Evolutionary conservation across 2,888 invertebrate genomes (phyloP), one percentile per base, ranked within the genome.

Genomic region (Spilosoma lubricipeda): DNA sequence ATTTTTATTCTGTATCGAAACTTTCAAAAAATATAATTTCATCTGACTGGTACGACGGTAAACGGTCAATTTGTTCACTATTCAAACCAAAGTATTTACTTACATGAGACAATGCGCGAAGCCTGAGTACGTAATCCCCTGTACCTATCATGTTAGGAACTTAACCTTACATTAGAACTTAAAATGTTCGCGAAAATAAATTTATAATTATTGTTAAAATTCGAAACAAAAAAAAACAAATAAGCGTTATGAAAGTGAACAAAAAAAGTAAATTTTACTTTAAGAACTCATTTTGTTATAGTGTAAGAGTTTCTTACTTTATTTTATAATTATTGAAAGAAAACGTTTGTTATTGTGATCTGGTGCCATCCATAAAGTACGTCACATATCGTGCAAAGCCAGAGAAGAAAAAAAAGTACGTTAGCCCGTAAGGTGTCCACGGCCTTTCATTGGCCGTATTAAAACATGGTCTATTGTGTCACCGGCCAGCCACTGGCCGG

Each of bases 211-310:
- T 87, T 86, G 88, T 72, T 78, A 92, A 92, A 88, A 88, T 86
- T 85, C 75, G 83, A 91, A 92, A 56, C 9, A 63, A 59, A 93
- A 93, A 93, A 90, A 93, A 90, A 88, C 68, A 84, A 76, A 90
- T 89, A 93, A 89, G 82, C 86, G 75, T 56, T 79, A 84, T 79
- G 85, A 89, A 91, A 92, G 86, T 81, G 82, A 87, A 85, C 85
- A 92, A 90, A 92, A 11, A 92, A 91, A 90, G 72, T 77, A 70
- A 77, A 71, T 77, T 76, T 85, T 86, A 87, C 86, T 88, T 82
- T 89, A 90, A 90, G 88, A 73, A 83, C 83, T 88, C 80, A 86
- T 89, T 89, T 91, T 39, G 89, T 88, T 89, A 73, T 88, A 86
- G 78, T 86, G 76, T 88, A 89, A 87, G 86, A 80, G 81, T 82